A percentile compares a stretch with the other conserved stretches of the same genome.
These are phyloP conservation scores for Conops quadrifasciatus DNA, from an alignment of 2,888 invertebrate species.

Conservation along the genomic window DNA sequence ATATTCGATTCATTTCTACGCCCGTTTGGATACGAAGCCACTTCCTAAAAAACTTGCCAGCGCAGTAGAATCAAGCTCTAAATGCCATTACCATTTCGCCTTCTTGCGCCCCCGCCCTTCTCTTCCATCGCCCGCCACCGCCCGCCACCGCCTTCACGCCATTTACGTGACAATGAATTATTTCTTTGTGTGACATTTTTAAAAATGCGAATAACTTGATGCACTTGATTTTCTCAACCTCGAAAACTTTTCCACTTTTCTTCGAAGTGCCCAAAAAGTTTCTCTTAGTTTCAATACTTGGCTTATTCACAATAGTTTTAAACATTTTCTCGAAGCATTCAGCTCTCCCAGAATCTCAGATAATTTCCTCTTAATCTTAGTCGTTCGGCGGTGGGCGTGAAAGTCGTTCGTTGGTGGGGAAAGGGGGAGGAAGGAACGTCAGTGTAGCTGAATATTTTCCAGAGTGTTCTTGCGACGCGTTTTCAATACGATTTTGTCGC, in stretches of 20 bases:
- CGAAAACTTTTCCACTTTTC: slow-evolving; percentile 16
- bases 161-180: background rate
- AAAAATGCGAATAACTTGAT: background rate
- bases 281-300: slow-evolving; percentile 13
- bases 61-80: background rate
- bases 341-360: slow-evolving; percentile 15
- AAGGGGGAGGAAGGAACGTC: background rate
- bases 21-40: too few relatives aligned
- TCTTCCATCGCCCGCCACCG: background rate
- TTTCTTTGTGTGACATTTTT: slow-evolving; percentile 22
- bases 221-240: background rate
- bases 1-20: too few relatives aligned
- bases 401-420: background rate
- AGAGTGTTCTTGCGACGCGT: background rate
- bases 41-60: slow-evolving; percentile 17
- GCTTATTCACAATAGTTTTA: slow-evolving; percentile 9
- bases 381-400: background rate
- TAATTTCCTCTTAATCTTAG: slow-evolving; percentile 27
- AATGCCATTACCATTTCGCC: too few relatives aligned
- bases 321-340: slow-evolving; percentile 17
- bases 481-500: background rate
- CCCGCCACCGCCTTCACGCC: background rate
- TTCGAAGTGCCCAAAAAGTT: slow-evolving; percentile 17
- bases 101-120: background rate
- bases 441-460: background rate